Evolutionary conservation across 2,113 vertebrate species (phyloP), one percentile per base, ranked within the genome.

Genomic region (Hemichromis elongatus): DNA sequence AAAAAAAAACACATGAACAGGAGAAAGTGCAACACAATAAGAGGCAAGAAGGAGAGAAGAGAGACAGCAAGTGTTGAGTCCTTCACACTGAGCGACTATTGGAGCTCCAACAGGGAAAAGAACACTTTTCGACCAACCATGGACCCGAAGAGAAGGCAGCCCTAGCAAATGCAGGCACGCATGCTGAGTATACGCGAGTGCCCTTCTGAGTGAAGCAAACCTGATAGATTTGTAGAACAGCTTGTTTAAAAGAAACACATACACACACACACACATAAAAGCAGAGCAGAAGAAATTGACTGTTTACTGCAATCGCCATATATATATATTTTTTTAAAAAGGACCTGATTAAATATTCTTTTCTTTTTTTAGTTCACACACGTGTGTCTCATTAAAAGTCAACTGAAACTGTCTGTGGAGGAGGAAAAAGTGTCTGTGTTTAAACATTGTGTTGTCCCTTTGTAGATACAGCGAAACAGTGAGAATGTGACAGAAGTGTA

Each of bases 401-500:
- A 4, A 79, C 78, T 1, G 9, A 75, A 75, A 75, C 16, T 75
- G 61, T 66, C 33, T 66, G 42, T 33, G 42, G n/a, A 16, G 66
- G 26, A 26, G 42, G 42, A 75, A 73, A 47, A 83, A 73, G 33
- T 18, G 54, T 33, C 77, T 77, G 61, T 2, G 68, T 77, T 86
- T 66, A 50, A 86, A 85, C 80, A 56, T 52, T 50, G 55, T 56
- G 59, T 90, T 90, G 86, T 50, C 54, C 30, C 89, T 94, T 93
- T 94, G 90, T 92, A 94, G 93, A 94, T 92, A 93, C 26, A 84
- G 87, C 24, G 30, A 12, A 59, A 45, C 77, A 70, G 84, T 45
- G 19, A 85, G 54, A 47, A 35, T 79, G 57, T 86, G 87, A 89
- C 73, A 80, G 77, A 47, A 52, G 18, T 63, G 10, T 55, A 73